phyloP scores from a whole-genome alignment of 1,140 invertebrate species.

The Lasaia peninsularis region DNA sequence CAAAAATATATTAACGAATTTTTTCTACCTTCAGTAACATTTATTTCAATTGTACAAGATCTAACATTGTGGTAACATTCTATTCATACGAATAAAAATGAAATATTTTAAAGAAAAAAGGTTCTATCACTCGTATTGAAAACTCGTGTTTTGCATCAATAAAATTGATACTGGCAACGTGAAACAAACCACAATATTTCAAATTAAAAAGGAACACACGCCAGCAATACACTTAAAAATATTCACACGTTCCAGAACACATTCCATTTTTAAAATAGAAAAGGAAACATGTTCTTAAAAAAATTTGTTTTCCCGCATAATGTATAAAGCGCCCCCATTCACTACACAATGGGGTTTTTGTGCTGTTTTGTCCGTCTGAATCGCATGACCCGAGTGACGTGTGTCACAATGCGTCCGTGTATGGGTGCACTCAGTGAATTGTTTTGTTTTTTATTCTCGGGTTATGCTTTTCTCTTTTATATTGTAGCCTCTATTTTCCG shows the following conservation, averaged over 20 bases:
- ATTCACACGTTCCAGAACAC: slow-evolving; percentile 64
- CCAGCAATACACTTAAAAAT: slow-evolving; percentile 68
- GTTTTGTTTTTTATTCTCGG: slow-evolving; percentile 56
- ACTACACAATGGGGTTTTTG: slow-evolving; percentile 63
- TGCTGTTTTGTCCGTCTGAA: slow-evolving; percentile 45
- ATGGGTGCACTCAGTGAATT: slow-evolving; percentile 67
- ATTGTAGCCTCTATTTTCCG: slow-evolving; percentile 49
- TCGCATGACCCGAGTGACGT: slow-evolving; percentile 55
- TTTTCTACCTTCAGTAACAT: no score
- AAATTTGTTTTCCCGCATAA: slow-evolving; percentile 56
- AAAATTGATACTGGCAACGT: slow-evolving; percentile 29
- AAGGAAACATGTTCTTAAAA: slow-evolving; percentile 63
- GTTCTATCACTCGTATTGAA: background rate
- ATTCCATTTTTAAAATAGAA: slow-evolving; percentile 58
- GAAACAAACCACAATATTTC: slow-evolving; percentile 53
- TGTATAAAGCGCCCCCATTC: slow-evolving; percentile 64
- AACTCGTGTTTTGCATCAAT: slow-evolving; percentile 21
- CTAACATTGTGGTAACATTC: background rate
- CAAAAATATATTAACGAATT: no score
- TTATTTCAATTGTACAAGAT: no score
- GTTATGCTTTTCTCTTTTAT: slow-evolving; percentile 52
- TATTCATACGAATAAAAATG: background rate
- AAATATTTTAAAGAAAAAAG: background rate
- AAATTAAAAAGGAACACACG: slow-evolving; percentile 63
- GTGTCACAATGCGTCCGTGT: slow-evolving; percentile 61